A percentile compares a stretch with the other conserved stretches of the same genome.
These are phyloP conservation scores for Phyllotis vaccarum DNA, from an alignment of 2,797 vertebrate genomes.

Conservation along the genomic window DNA sequence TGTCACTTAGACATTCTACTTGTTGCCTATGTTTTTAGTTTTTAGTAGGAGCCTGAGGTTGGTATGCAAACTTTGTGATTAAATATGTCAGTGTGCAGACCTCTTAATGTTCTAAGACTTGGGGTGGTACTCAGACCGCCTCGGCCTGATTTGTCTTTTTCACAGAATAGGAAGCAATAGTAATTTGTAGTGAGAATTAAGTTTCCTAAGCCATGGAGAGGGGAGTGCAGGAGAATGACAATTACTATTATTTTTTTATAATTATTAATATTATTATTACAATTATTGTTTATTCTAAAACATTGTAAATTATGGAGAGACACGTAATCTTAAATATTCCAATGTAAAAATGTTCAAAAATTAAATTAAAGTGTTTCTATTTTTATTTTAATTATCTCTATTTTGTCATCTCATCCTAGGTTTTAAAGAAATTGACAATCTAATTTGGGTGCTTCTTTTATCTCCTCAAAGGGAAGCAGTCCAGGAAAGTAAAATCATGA, in stretches of 20 bases:
- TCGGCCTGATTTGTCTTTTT: neutral
- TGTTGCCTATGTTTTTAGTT: neutral
- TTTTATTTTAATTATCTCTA: conserved; percentile 14
- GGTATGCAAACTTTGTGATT: neutral
- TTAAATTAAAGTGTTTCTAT: neutral
- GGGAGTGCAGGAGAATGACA: neutral
- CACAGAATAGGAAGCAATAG: neutral
- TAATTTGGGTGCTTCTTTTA: neutral
- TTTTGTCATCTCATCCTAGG: neutral
- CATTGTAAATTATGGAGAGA: neutral
- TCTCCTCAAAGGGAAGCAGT: conserved; percentile 6
- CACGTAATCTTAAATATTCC: neutral
- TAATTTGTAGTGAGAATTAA: neutral
- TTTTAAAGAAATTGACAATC: conserved; percentile 43
- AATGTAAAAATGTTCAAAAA: neutral
- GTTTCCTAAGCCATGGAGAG: neutral
- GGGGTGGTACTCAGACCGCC: neutral
- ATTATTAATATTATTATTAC: neutral
- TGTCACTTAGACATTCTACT: neutral
- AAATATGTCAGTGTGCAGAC: neutral
- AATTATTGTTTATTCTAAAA: neutral
- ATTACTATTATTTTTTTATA: neutral
- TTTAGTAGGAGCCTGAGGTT: neutral
- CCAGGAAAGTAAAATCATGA: neutral
- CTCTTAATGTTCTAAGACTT: neutral